Percentiles rank a stretch among this genome's conserved stretches.
Conservation (phyloP, 1,140 invertebrate species). For the Polypedilum pembai region DNA sequence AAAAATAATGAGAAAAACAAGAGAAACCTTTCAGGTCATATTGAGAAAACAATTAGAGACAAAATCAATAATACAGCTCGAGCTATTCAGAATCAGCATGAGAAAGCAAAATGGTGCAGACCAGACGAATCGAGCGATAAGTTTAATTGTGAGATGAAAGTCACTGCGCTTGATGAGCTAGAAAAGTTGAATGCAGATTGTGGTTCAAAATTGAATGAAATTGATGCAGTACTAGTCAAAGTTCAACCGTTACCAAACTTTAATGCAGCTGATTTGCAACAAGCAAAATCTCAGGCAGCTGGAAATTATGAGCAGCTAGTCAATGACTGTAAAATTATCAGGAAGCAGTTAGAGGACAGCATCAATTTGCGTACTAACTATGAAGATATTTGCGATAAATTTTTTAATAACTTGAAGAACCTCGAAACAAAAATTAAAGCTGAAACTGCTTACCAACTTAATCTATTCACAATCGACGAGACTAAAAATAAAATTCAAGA, state of each 20-base stretch:
- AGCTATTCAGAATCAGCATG: constrained; percentile 67
- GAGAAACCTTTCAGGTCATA: constrained; percentile 66
- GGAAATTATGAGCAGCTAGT: constrained; percentile 62
- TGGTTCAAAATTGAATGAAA: constrained; percentile 54
- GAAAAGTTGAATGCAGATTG: constrained; percentile 63
- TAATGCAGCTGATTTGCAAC: constrained; percentile 53
- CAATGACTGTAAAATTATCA: constrained; percentile 58
- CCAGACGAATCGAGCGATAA: constrained; percentile 79
- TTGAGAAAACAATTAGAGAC: constrained; percentile 82
- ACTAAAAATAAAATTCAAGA: constrained; percentile 63
- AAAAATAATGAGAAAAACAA: constrained; percentile 72
- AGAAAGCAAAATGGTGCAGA: constrained; percentile 88
- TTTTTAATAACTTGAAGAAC: constrained; percentile 78
- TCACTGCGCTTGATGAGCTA: constrained; percentile 70
- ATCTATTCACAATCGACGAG: constrained; percentile 58
- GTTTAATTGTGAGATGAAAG: constrained; percentile 88
- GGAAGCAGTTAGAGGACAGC: constrained; percentile 60
- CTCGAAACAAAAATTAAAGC: constrained; percentile 69
- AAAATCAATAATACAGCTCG: constrained; percentile 73
- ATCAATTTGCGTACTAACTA: constrained; percentile 73
- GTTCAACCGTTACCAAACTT: constrained; percentile 57
- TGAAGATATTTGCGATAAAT: constrained; percentile 65
- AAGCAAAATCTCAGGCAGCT: constrained; percentile 56
- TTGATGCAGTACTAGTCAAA: constrained; percentile 58
- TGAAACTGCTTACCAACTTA: constrained; percentile 62